A percentile compares a stretch with the other conserved stretches of the same genome.
These are phyloP conservation scores for Hololepta plana DNA, from an alignment of 2,888 invertebrate genomes.

Conservation along the genomic window DNA sequence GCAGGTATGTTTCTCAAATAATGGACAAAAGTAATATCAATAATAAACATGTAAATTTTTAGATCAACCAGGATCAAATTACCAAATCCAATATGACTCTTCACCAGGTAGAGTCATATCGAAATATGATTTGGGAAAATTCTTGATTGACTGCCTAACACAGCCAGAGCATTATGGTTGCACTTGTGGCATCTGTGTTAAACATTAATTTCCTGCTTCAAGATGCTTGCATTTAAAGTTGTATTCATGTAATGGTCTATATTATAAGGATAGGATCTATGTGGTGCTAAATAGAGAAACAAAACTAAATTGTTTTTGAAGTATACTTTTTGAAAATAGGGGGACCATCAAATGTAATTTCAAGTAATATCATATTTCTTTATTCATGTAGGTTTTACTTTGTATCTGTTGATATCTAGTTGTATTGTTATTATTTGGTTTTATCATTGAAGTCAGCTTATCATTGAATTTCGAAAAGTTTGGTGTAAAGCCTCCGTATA, in stretches of 20 bases:
- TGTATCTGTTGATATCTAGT: conserved; percentile 4
- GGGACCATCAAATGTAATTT: too few species aligned
- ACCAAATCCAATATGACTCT: conserved; percentile 40
- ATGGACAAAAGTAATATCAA: neutral
- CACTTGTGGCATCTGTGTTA: conserved; percentile 41
- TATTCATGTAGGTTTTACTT: conserved; percentile 22
- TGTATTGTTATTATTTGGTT: too few species aligned
- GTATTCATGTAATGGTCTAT: too few species aligned
- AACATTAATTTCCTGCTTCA: conserved; percentile 10
- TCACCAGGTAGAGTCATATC: conserved; percentile 39
- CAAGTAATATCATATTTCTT: too few species aligned
- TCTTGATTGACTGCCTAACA: conserved; percentile 53
- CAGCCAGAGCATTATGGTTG: conserved; percentile 50
- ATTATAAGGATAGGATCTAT: too few species aligned
- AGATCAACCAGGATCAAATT: conserved; percentile 47
- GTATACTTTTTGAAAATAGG: too few species aligned
- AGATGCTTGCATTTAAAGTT: too few species aligned
- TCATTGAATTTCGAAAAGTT: neutral
- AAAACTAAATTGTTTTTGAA: too few species aligned
- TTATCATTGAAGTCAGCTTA: too few species aligned
- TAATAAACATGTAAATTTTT: conserved; percentile 16
- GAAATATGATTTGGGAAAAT: conserved; percentile 58
- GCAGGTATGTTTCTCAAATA: conserved; percentile 31
- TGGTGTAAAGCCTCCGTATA: conserved; percentile 36
- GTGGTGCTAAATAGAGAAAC: too few species aligned